Base-by-base conservation (phyloP, 2,797 vertebrate species). In the Loris lydekkerianus region DNA sequence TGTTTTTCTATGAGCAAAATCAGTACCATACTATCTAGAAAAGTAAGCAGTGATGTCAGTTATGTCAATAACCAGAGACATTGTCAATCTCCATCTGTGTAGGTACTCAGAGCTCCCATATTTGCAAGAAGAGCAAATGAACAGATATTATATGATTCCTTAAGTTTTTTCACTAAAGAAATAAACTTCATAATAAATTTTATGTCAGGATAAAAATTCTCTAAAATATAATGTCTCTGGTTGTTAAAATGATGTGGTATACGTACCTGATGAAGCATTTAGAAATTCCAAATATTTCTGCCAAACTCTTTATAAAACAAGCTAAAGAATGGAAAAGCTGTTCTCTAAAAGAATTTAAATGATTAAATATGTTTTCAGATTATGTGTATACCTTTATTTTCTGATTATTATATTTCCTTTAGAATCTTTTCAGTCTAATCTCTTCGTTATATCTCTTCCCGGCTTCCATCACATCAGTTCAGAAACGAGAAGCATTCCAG, bases 121-220 rank as follows among this genome's bases (percentile, higher is more conserved):
- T 86, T 75, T 85, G 6, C 18, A 29, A 61, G 53, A 14, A 73
- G 56, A 93, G 20, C 29, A 14, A 37, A 85, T 0, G 3, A 70
- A 56, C 9, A 37, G 20, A 25, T 58, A 80, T 18, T 78, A 83
- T 40, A 78, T 83, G 46, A 82, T 78, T 75, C 18, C n/a, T 86
- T 94, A 65, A 31, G 43, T 82, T 83, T 11, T 78, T 91, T 90
- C 17, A 76, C 65, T 49, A 65, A 29, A 92, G 63, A 86, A 89
- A 37, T 69, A 34, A 96, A 86, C 31, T 82, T 83, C 31, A 63
- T n/a, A 83, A n/a, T 78, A 93, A 93, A 84, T 89, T 86, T 83
- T 49, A 72, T 86, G 43, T 37, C 72, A 87, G 31, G 87, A 95
- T 49, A 78, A 70, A 37, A 2, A 27, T 93, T 83, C 11, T 3